These are phyloP conservation scores for Xenopus tropicalis DNA, from an alignment of 2,113 vertebrate genomes.

Conservation along the genomic window DNA sequence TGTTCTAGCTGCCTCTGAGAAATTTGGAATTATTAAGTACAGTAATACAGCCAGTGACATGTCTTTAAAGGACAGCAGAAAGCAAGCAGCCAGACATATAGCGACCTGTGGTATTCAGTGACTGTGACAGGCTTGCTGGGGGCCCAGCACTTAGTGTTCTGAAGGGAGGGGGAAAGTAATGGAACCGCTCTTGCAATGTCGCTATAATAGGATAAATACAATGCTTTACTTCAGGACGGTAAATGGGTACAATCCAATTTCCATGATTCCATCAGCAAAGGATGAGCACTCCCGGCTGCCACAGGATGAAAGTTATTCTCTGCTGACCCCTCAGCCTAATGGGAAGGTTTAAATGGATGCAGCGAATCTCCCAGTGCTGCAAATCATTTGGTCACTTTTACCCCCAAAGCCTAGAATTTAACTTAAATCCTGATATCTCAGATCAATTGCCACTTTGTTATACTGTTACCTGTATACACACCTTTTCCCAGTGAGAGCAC, in stretches of 20 bases:
- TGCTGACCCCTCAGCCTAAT: conserved; percentile 27
- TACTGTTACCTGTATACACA: not conserved
- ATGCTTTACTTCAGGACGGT: conserved; percentile 83
- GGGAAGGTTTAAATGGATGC: not conserved
- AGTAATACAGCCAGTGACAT: not conserved
- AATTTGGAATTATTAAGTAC: not conserved
- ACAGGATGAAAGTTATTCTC: conserved; percentile 35
- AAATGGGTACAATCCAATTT: conserved; percentile 99
- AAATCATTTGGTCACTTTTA: not conserved
- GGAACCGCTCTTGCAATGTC: conserved; percentile 83
- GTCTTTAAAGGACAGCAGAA: not conserved
- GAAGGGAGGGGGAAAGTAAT: conserved; percentile 40
- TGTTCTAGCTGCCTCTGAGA: not conserved
- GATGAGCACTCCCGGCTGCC: conserved; percentile 31
- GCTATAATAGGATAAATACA: conserved; percentile 90
- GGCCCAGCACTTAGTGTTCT: not conserved
- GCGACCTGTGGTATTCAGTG: conserved; percentile 7
- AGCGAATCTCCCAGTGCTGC: not conserved
- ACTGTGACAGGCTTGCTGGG: conserved; percentile 25
- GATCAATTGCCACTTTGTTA: conserved; percentile 26
- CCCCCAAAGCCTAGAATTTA: conserved; percentile 45
- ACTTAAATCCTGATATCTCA: conserved; percentile 49
- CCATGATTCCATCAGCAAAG: conserved; percentile 94
- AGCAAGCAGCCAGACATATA: not conserved
- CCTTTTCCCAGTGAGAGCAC: not conserved